A percentile compares a stretch with the other conserved stretches of the same genome.
Evolutionary conservation across 1,140 invertebrate species (phyloP).

Genomic region (Diuraphis noxia): DNA sequence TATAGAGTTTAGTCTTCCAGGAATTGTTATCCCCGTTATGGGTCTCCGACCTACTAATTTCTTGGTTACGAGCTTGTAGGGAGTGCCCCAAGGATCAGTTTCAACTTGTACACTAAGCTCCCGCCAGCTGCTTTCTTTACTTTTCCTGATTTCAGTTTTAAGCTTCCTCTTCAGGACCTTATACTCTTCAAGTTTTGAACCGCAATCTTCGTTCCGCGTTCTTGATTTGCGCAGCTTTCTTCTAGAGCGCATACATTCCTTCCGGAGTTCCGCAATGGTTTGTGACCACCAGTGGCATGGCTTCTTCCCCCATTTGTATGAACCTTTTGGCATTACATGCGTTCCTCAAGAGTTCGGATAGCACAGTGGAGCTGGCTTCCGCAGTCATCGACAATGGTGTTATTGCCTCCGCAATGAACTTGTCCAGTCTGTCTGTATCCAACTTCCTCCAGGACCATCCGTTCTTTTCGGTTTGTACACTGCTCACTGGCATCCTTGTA

Average conservation of each 20-base stretch:
- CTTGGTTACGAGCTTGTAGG: background rate
- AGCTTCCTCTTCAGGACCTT: background rate
- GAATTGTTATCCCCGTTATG: constrained; percentile 15
- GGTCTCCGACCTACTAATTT: too few species aligned
- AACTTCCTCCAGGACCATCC: constrained; percentile 15
- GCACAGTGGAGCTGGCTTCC: background rate
- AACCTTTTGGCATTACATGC: background rate
- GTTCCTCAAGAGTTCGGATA: background rate
- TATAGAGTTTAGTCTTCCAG: background rate
- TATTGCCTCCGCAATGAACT: background rate
- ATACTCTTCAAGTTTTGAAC: background rate
- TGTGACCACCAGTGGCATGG: background rate
- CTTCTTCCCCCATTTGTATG: background rate
- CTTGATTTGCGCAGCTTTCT: background rate
- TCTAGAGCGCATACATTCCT: background rate
- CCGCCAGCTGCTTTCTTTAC: too few species aligned
- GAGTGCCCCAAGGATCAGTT: too few species aligned
- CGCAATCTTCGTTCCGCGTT: background rate
- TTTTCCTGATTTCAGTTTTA: background rate
- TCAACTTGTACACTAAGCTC: too few species aligned
- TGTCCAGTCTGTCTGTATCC: background rate
- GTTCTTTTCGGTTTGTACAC: background rate
- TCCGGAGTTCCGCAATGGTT: background rate
- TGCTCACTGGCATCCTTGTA: background rate
- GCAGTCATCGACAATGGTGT: background rate